phyloP scores from a whole-genome alignment of 2,888 invertebrate species.

The Drosophila rubida region DNA sequence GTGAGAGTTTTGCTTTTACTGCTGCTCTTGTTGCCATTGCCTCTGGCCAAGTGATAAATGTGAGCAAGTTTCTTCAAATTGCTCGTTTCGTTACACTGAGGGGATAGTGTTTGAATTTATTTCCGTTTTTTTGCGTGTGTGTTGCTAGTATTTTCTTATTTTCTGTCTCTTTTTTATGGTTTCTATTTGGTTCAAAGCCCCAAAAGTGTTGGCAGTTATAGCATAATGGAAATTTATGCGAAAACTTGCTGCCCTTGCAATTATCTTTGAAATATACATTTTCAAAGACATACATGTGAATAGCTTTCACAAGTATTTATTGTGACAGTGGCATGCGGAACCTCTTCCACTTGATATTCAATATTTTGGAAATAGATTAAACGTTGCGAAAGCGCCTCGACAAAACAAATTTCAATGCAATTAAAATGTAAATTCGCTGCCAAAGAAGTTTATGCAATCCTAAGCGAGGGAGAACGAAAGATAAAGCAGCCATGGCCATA shows the following conservation, averaged over 20 bases:
- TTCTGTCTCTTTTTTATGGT: constrained; percentile 42
- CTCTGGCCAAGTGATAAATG: constrained; percentile 63
- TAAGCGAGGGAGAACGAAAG: background rate
- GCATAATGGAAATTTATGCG: constrained; percentile 76
- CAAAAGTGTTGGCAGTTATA: constrained; percentile 61
- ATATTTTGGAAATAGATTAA: constrained; percentile 77
- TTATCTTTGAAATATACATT: constrained; percentile 60
- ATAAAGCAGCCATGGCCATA: constrained; percentile 32
- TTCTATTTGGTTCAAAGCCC: constrained; percentile 9
- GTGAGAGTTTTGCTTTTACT: constrained; percentile 5
- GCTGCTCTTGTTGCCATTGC: constrained; percentile 1
- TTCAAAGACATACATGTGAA: background rate
- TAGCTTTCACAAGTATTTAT: background rate
- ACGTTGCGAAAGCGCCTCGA: constrained; percentile 43
- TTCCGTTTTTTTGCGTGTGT: constrained; percentile 26
- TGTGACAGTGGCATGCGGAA: background rate
- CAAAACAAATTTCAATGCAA: constrained; percentile 78
- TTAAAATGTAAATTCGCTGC: constrained; percentile 78
- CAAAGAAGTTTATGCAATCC: constrained; percentile 70
- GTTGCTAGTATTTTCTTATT: constrained; percentile 21
- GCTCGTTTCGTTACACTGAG: constrained; percentile 50
- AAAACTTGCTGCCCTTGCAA: constrained; percentile 65
- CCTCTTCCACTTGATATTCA: constrained; percentile 70
- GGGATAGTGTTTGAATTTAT: constrained; percentile 74
- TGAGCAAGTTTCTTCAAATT: constrained; percentile 68